phyloP scores from a whole-genome alignment of 2,888 invertebrate genomes.

The Eustalomyia histrio region DNA sequence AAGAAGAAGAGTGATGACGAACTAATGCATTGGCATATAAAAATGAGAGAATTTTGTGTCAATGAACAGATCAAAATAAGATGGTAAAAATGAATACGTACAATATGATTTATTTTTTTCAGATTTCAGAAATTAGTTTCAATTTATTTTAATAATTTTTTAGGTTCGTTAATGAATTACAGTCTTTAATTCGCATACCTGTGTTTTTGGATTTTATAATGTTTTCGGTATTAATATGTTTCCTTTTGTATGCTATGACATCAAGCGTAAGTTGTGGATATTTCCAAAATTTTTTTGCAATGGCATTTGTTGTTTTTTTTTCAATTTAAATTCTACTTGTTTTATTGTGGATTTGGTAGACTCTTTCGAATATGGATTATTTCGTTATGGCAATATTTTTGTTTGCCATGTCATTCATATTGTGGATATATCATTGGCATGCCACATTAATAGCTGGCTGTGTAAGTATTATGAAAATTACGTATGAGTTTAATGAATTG shows the following conservation, averaged over 20 bases:
- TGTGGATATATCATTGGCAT: too few relatives aligned
- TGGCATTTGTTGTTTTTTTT: too few relatives aligned
- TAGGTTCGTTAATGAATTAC: slow-evolving; percentile 68
- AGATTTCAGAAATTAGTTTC: not conserved
- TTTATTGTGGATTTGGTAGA: too few relatives aligned
- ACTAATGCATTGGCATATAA: slow-evolving; percentile 65
- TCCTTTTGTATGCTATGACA: slow-evolving; percentile 71
- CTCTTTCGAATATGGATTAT: too few relatives aligned
- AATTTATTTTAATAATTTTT: not conserved
- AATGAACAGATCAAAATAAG: slow-evolving; percentile 71
- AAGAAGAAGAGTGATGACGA: slow-evolving; percentile 25
- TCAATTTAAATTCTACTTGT: not conserved
- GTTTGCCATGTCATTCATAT: too few relatives aligned
- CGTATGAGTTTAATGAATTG: too few relatives aligned
- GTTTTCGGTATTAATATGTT: slow-evolving; percentile 73
- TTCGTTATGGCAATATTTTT: too few relatives aligned
- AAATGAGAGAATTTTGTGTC: slow-evolving; percentile 69
- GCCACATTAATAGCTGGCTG: too few relatives aligned
- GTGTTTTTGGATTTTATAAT: slow-evolving; percentile 74
- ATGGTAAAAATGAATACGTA: slow-evolving; percentile 58
- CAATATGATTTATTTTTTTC: too few relatives aligned
- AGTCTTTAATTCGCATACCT: slow-evolving; percentile 70
- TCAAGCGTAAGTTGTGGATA: slow-evolving; percentile 70
- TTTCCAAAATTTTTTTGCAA: too few relatives aligned
- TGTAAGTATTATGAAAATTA: too few relatives aligned